Conservation (phyloP, 2,113 vertebrate species). For the Mohoua ochrocephala region DNA sequence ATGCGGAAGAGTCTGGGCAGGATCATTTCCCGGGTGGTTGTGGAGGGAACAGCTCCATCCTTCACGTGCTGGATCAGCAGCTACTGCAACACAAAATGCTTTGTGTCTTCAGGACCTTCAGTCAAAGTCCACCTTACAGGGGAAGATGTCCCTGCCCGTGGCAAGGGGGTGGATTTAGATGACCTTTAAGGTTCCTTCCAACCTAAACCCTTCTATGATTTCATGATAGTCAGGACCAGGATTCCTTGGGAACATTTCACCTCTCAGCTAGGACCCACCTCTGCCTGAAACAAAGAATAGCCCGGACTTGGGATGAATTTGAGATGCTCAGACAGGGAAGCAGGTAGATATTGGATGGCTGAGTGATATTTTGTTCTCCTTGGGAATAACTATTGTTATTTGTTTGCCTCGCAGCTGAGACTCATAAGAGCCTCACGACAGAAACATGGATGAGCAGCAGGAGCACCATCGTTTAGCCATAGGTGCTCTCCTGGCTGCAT, state of each 20-base stretch:
- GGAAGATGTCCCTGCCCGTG: neutral
- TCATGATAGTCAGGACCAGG: accelerated
- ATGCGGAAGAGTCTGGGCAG: accelerated
- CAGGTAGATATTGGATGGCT: neutral
- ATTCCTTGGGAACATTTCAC: neutral
- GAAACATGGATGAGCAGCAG: neutral
- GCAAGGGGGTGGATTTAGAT: neutral
- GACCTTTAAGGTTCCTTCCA: neutral
- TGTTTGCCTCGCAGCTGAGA: neutral
- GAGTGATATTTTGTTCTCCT: neutral
- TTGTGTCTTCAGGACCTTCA: neutral
- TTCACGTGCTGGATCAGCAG: neutral
- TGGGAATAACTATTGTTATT: neutral
- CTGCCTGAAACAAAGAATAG: neutral
- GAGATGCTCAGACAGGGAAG: neutral
- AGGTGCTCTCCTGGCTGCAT: neutral
- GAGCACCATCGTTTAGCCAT: neutral
- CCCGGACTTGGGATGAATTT: neutral
- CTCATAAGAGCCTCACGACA: neutral
- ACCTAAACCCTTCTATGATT: neutral
- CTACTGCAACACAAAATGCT: neutral
- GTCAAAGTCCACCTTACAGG: neutral
- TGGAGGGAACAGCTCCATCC: neutral
- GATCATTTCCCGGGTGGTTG: neutral
- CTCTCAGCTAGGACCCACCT: neutral